These are phyloP conservation scores for Leucoraja erinaceus DNA, from an alignment of 2,113 vertebrate genomes.

Conservation along the genomic window DNA sequence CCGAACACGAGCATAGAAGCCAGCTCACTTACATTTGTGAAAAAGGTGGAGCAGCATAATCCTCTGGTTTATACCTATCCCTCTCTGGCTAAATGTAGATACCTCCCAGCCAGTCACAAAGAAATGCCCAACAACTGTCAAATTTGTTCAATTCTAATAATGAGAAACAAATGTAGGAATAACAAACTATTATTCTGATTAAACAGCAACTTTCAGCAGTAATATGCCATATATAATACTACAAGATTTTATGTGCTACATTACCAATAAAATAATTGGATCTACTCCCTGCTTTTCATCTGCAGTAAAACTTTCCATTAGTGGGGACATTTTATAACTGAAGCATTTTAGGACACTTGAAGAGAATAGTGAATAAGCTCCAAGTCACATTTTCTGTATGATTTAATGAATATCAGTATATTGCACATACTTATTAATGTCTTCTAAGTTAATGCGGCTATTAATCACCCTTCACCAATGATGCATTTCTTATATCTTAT, in stretches of 20 bases:
- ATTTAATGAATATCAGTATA: not conserved
- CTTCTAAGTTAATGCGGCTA: not conserved
- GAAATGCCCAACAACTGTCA: not conserved
- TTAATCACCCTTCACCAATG: not conserved
- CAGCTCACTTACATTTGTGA: not conserved
- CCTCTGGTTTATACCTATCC: not conserved
- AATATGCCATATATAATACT: too few relatives aligned
- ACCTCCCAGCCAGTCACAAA: not conserved
- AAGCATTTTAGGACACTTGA: not conserved
- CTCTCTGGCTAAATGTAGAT: not conserved
- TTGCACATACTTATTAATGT: slow-evolving; percentile 2
- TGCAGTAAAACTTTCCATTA: not conserved
- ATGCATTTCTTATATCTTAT: not conserved
- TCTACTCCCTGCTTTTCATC: not conserved
- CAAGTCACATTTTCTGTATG: not conserved
- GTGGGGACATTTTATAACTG: not conserved
- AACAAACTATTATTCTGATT: not conserved
- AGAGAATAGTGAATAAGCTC: not conserved
- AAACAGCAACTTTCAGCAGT: not conserved
- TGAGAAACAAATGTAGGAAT: not conserved
- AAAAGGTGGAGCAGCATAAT: not conserved
- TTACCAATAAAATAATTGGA: not conserved
- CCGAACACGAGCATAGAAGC: not conserved
- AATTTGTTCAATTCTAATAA: not conserved
- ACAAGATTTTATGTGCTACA: not conserved